Conservation (phyloP, 1,140 invertebrate species). For the Aphis craccivora region DNA sequence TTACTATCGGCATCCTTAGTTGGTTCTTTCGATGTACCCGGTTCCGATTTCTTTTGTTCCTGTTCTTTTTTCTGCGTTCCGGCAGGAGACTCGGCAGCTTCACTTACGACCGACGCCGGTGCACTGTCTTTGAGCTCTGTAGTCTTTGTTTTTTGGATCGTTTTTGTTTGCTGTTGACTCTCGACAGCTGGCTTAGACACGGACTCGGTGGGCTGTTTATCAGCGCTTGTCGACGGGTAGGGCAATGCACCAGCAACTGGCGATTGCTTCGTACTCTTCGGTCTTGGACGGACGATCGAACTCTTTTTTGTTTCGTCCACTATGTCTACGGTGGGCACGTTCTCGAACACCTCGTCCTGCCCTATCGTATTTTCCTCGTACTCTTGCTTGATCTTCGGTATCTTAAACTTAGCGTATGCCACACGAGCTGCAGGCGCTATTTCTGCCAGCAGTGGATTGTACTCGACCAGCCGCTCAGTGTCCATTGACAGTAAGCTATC, state of each 20-base stretch:
- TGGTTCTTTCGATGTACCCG: background rate
- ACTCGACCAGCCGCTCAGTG: slow-evolving; percentile 76
- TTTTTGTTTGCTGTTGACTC: background rate
- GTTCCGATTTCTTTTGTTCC: background rate
- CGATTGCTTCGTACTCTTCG: slow-evolving; percentile 49
- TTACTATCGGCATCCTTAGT: background rate
- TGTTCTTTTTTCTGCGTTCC: background rate
- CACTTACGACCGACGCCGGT: too few species aligned
- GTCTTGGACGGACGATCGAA: slow-evolving; percentile 59
- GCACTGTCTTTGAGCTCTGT: background rate
- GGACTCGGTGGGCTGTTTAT: background rate
- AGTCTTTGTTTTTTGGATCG: background rate
- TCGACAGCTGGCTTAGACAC: background rate
- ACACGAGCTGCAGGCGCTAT: slow-evolving; percentile 78
- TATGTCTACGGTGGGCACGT: background rate
- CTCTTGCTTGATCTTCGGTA: slow-evolving; percentile 71
- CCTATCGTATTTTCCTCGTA: slow-evolving; percentile 63
- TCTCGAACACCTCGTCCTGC: slow-evolving; percentile 58
- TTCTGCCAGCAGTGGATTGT: slow-evolving; percentile 79
- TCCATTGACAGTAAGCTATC: slow-evolving; percentile 68
- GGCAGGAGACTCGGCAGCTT: too few species aligned
- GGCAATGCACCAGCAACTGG: slow-evolving; percentile 61
- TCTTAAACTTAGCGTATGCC: slow-evolving; percentile 87
- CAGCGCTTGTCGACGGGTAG: slow-evolving; percentile 33
- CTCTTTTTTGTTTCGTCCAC: slow-evolving; percentile 59